A percentile compares a stretch with the other conserved stretches of the same genome.
phyloP scores from a whole-genome alignment of 2,888 invertebrate genomes.

The Microctonus hyperodae region DNA sequence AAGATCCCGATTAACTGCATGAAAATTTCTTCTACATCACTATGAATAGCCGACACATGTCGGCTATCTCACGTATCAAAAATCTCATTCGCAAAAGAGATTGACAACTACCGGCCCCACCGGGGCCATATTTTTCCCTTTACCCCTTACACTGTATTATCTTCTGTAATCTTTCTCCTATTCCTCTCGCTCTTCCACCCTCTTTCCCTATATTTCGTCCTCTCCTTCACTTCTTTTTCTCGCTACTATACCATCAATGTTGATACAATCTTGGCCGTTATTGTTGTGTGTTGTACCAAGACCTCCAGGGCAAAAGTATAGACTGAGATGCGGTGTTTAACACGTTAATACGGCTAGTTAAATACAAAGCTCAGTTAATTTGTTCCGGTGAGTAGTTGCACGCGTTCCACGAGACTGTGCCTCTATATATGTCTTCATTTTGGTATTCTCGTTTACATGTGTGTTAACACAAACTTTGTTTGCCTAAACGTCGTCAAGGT shows the following conservation, averaged over 20 bases:
- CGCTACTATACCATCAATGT: constrained; percentile 4
- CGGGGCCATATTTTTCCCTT: constrained; percentile 38
- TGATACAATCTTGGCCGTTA: constrained; percentile 23
- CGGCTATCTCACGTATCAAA: constrained; percentile 43
- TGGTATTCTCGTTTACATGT: constrained; percentile 2
- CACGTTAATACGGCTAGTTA: constrained; percentile 49
- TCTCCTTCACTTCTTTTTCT: background rate
- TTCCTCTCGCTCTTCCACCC: constrained; percentile 40
- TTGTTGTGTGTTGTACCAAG: constrained; percentile 14
- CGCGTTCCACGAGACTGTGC: constrained; percentile 34
- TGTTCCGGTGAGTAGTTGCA: constrained; percentile 48
- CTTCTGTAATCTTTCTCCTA: constrained; percentile 43
- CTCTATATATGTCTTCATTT: constrained; percentile 16
- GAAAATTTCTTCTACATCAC: background rate
- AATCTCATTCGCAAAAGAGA: constrained; percentile 45
- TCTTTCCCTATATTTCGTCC: constrained; percentile 1
- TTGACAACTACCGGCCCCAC: constrained; percentile 52
- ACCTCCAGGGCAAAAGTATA: background rate
- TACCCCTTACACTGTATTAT: constrained; percentile 39
- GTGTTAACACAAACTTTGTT: constrained; percentile 26
- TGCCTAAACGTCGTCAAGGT: background rate
- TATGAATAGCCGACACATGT: constrained; percentile 10
- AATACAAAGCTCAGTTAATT: constrained; percentile 54
- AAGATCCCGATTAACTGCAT: constrained; percentile 9
- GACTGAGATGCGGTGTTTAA: constrained; percentile 41